Base-by-base conservation (phyloP, 2,888 invertebrate genomes). In the Phragmatobia fuliginosa region DNA sequence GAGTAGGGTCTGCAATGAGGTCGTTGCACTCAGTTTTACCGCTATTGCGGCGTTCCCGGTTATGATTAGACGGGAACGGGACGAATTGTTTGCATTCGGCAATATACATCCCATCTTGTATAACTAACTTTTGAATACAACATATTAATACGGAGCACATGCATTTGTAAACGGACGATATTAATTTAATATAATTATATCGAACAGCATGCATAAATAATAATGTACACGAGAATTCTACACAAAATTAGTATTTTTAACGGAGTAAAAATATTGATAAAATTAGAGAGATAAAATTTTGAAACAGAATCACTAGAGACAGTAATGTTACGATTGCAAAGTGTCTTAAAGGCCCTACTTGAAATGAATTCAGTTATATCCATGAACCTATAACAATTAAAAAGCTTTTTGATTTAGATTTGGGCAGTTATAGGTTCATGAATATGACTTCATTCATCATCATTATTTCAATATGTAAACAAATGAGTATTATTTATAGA, bases 1-100 rank as follows among this genome's bases (percentile, higher is more conserved):
- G 94, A 81, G 87, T 92, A 91, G 93, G 94, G 94, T 93, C 91
- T 94, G 93, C 94, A 94, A 88, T 90, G 91, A 91, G 94, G 93
- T 93, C 93, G 91, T 91, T 95, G 94, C 94, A 94, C 94, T 88
- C 88, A 80, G 84, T 80, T 90, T 91, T 92, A 91, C 89, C 87
- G 89, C 86, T 88, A 86, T 85, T 88, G 86, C 81, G 84, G 83
- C 82, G 85, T 85, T 87, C 83, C 76, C 76, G 58, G 85, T 88
- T 88, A 89, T 86, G 83, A 87, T 84, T 80, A 74, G 70, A 68
- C 62, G 73, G 78, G 72, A 72, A 72, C 66, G 67, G 72, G 73
- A 72, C 66, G 67, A 60, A 72, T 66, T 80, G 77, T 72, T 78
- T 70, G 67, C 58, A 58, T 66, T 71, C 63, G 60, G 64, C 32